A percentile compares a stretch with the other conserved stretches of the same genome.
Evolutionary conservation across 2,888 invertebrate genomes (phyloP).

Genomic region (Flexamia atlantica): DNA sequence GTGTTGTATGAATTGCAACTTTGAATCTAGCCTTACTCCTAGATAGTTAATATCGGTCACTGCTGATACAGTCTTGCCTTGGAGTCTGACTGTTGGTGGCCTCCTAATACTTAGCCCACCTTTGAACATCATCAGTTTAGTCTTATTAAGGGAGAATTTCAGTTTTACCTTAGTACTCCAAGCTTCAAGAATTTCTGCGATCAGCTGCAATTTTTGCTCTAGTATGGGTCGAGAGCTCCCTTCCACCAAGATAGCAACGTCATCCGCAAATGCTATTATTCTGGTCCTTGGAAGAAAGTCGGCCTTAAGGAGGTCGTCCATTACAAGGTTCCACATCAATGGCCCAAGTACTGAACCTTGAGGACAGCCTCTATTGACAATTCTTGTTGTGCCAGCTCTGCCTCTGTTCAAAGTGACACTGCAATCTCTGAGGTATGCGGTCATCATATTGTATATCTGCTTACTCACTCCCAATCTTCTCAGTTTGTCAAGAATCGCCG

Average conservation of each 20-base stretch:
- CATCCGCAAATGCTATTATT: too few species aligned
- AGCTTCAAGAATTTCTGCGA: too few species aligned
- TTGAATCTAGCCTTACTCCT: too few species aligned
- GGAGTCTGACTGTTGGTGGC: too few species aligned
- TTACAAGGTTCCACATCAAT: conserved; percentile 65
- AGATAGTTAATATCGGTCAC: too few species aligned
- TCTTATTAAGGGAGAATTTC: too few species aligned
- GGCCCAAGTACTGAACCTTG: conserved; percentile 69
- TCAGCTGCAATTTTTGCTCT: too few species aligned
- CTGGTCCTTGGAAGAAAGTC: conserved; percentile 15
- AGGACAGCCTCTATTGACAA: conserved; percentile 66
- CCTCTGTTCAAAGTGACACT: conserved; percentile 64
- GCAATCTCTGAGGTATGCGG: conserved; percentile 68
- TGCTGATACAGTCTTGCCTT: too few species aligned
- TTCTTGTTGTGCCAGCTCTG: background rate
- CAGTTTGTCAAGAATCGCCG: conserved; percentile 67
- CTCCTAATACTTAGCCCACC: too few species aligned
- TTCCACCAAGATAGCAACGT: conserved; percentile 32
- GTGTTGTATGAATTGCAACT: too few species aligned
- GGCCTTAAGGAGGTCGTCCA: conserved; percentile 63
- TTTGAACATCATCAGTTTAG: too few species aligned
- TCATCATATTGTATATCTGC: conserved; percentile 70
- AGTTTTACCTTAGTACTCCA: too few species aligned
- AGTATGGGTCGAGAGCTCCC: conserved; percentile 22
- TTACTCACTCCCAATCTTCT: conserved; percentile 68